These are phyloP conservation scores for Periophthalmodon schlosseri DNA, from an alignment of 2,113 vertebrate genomes.

Conservation along the genomic window DNA sequence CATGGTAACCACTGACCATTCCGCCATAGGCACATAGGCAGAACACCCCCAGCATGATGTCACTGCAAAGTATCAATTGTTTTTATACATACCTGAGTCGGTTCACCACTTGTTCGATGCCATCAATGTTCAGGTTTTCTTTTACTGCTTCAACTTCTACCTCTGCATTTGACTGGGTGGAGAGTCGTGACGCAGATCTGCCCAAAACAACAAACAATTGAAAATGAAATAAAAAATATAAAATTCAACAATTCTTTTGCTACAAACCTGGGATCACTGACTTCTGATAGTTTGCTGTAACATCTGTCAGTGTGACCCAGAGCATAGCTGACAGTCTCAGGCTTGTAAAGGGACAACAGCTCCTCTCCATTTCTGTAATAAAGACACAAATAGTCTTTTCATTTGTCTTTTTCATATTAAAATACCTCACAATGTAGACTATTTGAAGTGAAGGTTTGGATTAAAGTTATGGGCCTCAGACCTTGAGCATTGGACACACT, in stretches of 20 bases:
- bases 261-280: slow-evolving; percentile 56
- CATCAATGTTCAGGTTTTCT: slow-evolving; percentile 76
- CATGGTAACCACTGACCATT: not conserved
- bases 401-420: not conserved
- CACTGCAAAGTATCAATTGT: not conserved
- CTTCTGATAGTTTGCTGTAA: not conserved
- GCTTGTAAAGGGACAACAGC: slow-evolving; percentile 76
- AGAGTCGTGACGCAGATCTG: slow-evolving; percentile 54
- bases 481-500: slow-evolving; percentile 49
- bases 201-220: not conserved
- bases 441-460: not conserved
- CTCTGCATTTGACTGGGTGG: slow-evolving; percentile 48
- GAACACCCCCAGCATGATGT: no score
- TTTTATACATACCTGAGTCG: slow-evolving; percentile 76
- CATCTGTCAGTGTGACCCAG: slow-evolving; percentile 55
- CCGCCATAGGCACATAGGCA: no score
- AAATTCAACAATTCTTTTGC: not conserved
- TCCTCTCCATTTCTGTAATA: slow-evolving; percentile 72
- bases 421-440: not conserved
- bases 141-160: slow-evolving; percentile 75
- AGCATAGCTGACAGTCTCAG: slow-evolving; percentile 80
- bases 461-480: slow-evolving; percentile 2
- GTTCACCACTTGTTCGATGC: slow-evolving; percentile 79
- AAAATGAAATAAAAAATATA: not conserved
- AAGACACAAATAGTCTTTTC: not conserved